Percentiles rank a stretch among this genome's conserved stretches.
These are phyloP conservation scores for Cavia porcellus DNA, from an alignment of 2,113 vertebrate genomes.

Conservation along the genomic window DNA sequence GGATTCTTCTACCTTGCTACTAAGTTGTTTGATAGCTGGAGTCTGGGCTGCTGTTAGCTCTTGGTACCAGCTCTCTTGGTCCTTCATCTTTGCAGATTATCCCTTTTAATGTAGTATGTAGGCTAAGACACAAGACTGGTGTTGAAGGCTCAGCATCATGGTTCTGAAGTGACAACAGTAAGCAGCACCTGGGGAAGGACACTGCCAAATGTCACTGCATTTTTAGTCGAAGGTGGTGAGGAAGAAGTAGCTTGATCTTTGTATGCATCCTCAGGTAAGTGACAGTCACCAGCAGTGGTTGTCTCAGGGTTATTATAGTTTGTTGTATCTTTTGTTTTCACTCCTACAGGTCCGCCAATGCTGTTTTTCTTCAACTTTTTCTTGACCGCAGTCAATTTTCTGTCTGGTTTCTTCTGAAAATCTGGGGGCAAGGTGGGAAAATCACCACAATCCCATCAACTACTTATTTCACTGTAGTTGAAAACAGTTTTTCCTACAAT, in stretches of 20 bases:
- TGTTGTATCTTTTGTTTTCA: background rate
- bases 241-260: background rate
- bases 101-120: background rate
- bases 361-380: background rate
- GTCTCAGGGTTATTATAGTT: background rate
- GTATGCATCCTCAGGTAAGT: background rate
- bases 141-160: background rate
- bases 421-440: background rate
- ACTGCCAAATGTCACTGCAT: background rate
- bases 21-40: background rate
- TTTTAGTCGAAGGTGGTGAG: background rate
- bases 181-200: background rate
- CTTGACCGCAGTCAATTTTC: background rate
- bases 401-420: background rate
- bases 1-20: background rate
- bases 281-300: background rate
- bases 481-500: background rate
- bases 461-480: constrained; percentile 16
- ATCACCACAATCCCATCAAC: background rate
- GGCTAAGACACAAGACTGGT: background rate
- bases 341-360: background rate
- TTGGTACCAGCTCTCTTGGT: background rate
- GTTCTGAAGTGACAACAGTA: background rate
- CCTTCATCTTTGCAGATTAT: background rate
- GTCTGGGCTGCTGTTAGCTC: background rate